Evolutionary conservation across 2,888 invertebrate species (phyloP).

Genomic region (Balanococcus diminutus): DNA sequence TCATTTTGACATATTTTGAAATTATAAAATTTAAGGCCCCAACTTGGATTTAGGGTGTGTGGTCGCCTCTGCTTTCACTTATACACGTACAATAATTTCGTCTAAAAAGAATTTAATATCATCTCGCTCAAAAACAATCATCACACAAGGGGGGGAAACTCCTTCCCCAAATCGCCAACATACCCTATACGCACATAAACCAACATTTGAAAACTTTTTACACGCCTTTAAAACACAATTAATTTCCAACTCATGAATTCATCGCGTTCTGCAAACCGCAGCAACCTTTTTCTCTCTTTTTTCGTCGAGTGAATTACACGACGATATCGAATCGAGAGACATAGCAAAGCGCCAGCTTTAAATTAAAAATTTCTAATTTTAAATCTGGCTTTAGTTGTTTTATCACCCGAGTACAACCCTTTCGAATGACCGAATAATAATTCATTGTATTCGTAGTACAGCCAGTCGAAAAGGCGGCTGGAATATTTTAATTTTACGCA

Average conservation of each 20-base stretch:
- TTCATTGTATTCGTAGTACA: neutral
- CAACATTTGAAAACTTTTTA: neutral
- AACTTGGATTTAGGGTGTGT: too few relatives aligned
- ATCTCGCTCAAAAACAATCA: too few relatives aligned
- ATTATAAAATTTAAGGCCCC: too few relatives aligned
- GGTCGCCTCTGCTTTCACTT: too few relatives aligned
- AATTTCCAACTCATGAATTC: neutral
- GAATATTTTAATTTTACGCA: neutral
- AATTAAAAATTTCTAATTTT: slow-evolving; percentile 6
- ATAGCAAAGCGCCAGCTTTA: neutral
- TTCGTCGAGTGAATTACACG: neutral
- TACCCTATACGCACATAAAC: too few relatives aligned
- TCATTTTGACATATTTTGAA: too few relatives aligned
- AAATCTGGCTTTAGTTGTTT: neutral
- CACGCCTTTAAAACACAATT: neutral
- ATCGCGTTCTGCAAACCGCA: neutral
- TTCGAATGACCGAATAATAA: slow-evolving; percentile 3
- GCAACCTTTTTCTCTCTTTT: neutral
- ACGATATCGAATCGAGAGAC: neutral
- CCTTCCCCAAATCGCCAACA: too few relatives aligned
- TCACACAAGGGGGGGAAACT: too few relatives aligned
- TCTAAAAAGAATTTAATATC: too few relatives aligned
- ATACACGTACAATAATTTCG: too few relatives aligned
- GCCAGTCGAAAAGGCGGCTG: neutral
- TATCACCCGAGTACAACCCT: slow-evolving; percentile 1